Percentiles rank a stretch among this genome's conserved stretches.
Evolutionary conservation across 2,797 vertebrate genomes (phyloP).

Genomic region (Oreonectes daqikongensis): DNA sequence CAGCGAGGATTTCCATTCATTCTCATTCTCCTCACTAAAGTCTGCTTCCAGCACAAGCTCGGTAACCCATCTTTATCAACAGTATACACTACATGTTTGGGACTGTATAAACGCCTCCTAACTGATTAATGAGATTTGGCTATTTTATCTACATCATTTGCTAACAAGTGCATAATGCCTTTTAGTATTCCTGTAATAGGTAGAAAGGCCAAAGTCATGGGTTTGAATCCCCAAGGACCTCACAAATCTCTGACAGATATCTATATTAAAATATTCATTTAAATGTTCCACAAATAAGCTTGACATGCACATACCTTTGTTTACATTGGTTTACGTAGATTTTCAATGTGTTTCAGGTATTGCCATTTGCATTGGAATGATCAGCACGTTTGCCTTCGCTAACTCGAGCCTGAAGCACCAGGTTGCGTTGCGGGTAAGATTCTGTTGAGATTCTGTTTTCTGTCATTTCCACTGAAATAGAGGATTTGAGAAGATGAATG

Average conservation of each 20-base stretch:
- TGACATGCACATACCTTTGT: no score
- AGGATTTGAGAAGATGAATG: neutral
- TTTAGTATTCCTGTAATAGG: neutral
- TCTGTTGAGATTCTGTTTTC: neutral
- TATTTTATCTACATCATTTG: neutral
- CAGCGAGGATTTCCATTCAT: conserved; percentile 98
- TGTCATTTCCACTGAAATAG: neutral
- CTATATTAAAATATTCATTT: no score
- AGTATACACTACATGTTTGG: neutral
- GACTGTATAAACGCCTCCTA: neutral
- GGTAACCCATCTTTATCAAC: conserved; percentile 70
- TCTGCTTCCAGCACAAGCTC: conserved; percentile 97
- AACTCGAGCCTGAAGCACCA: conserved; percentile 93
- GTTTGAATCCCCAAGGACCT: neutral
- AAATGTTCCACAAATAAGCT: no score
- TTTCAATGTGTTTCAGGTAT: conserved; percentile 82
- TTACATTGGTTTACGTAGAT: neutral
- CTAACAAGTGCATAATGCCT: no score
- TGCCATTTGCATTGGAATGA: conserved; percentile 94
- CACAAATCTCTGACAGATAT: neutral
- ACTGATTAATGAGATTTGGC: neutral
- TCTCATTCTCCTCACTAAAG: conserved; percentile 92
- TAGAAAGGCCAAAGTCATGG: neutral
- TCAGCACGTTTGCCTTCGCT: conserved; percentile 94
- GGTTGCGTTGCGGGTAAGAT: conserved; percentile 91